phyloP scores from a whole-genome alignment of 2,888 invertebrate species.

The Mycalesis mineus region DNA sequence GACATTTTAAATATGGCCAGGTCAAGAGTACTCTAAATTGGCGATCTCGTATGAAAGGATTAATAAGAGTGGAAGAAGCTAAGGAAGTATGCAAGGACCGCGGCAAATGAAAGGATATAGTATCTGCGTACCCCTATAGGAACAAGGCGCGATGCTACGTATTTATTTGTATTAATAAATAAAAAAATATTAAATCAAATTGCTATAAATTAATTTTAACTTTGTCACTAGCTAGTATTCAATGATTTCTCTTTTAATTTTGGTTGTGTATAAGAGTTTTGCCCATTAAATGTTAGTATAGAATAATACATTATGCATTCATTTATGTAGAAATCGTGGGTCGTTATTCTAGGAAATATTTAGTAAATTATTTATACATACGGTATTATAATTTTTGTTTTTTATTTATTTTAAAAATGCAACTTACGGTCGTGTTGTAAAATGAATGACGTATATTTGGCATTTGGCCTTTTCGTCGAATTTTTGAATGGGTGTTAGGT shows the following conservation, averaged over 20 bases:
- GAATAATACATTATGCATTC: neutral
- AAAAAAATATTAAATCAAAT: no score
- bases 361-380: conserved; percentile 4
- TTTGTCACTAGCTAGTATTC: no score
- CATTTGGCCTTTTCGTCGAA: neutral
- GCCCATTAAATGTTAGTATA: neutral
- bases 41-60: no score
- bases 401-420: neutral
- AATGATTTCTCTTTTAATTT: neutral
- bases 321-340: conserved; percentile 3
- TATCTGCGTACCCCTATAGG: no score
- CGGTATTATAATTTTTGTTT: neutral
- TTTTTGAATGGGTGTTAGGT: neutral
- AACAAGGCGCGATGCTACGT: no score
- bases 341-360: neutral
- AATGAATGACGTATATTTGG: neutral
- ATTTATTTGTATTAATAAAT: no score
- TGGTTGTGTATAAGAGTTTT: neutral
- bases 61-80: no score
- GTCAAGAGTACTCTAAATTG: no score
- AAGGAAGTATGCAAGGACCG: no score
- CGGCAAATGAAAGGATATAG: no score
- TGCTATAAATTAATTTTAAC: no score
- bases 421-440: neutral
- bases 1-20: no score